Percentiles rank a stretch among this genome's conserved stretches.
phyloP scores from a whole-genome alignment of 2,113 vertebrate species.

The Coptodon bakossiorum region DNA sequence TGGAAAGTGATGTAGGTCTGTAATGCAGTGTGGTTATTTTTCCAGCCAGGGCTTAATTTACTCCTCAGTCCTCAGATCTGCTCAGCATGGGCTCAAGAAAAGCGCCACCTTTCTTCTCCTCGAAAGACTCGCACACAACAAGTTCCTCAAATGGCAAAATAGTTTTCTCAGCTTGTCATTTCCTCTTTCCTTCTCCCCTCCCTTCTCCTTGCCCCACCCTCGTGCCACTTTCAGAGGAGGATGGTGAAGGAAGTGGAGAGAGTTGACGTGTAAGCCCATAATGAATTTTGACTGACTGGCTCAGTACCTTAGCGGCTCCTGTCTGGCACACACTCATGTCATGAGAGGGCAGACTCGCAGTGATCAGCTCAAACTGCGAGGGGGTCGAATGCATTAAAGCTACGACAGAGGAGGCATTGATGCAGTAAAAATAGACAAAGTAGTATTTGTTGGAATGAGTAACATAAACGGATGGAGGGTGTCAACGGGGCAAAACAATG shows the following conservation, averaged over 20 bases:
- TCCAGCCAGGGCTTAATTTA: slow-evolving; percentile 47
- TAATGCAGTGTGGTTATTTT: slow-evolving; percentile 37
- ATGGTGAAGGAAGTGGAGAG: background rate
- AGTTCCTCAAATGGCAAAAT: slow-evolving; percentile 68
- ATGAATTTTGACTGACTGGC: slow-evolving; percentile 11
- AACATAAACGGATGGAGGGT: background rate
- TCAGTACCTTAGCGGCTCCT: background rate
- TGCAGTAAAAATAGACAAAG: background rate
- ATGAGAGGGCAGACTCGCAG: background rate
- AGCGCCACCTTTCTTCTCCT: slow-evolving; percentile 13
- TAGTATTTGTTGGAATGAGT: background rate
- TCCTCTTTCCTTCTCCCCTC: slow-evolving; percentile 25
- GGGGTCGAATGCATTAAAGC: background rate
- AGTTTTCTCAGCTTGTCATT: slow-evolving; percentile 63
- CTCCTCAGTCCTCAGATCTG: background rate
- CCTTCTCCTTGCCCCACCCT: slow-evolving; percentile 19
- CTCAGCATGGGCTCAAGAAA: slow-evolving; percentile 12
- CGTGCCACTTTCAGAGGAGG: background rate
- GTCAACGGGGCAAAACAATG: background rate
- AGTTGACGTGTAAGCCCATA: background rate
- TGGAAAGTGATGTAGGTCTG: slow-evolving; percentile 52
- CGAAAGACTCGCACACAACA: slow-evolving; percentile 18
- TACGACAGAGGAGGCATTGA: background rate
- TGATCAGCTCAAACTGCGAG: background rate
- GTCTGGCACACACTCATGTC: background rate